phyloP scores from a whole-genome alignment of 2,888 invertebrate species.

The Pachymerium ferrugineum region DNA sequence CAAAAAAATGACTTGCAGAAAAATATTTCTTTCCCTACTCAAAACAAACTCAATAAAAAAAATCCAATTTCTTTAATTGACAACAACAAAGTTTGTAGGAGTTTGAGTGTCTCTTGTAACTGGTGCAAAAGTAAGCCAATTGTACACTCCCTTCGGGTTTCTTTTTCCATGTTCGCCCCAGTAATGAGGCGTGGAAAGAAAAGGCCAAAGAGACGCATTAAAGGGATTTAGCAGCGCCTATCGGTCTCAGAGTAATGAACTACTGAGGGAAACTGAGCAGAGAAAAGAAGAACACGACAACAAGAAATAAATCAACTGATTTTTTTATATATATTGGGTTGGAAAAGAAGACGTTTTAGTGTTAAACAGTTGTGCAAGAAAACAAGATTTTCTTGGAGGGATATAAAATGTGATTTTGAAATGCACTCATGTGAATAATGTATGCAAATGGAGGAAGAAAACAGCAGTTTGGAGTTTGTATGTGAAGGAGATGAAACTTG shows the following conservation, averaged over 20 bases:
- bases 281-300: not conserved
- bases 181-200: not conserved
- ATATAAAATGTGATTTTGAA: not conserved
- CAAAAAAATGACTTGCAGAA: too few relatives aligned
- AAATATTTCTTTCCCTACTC: too few relatives aligned
- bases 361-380: not conserved
- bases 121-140: not conserved
- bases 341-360: not conserved
- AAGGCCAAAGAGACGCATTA: not conserved
- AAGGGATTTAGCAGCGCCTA: not conserved
- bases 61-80: too few relatives aligned
- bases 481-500: not conserved
- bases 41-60: too few relatives aligned
- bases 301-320: not conserved
- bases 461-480: not conserved
- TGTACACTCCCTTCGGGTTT: not conserved
- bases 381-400: not conserved
- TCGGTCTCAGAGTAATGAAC: not conserved
- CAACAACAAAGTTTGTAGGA: too few relatives aligned
- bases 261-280: too few relatives aligned
- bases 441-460: not conserved
- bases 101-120: not conserved
- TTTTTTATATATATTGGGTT: not conserved
- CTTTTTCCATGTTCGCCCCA: not conserved
- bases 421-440: not conserved